Evolutionary conservation across 2,797 vertebrate species (phyloP).

Genomic region (Sebastes hopkinsi): DNA sequence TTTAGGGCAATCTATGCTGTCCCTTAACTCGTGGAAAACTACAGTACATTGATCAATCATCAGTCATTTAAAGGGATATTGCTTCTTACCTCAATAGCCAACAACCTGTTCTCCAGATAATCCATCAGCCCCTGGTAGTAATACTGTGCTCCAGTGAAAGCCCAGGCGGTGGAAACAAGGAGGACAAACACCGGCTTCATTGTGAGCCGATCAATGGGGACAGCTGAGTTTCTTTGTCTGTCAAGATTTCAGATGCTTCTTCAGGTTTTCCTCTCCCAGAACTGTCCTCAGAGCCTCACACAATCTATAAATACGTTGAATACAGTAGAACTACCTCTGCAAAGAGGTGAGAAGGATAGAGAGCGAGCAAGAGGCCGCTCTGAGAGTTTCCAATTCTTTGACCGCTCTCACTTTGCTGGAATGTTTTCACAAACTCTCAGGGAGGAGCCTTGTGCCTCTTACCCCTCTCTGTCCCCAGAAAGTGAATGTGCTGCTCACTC

Average conservation of each 20-base stretch:
- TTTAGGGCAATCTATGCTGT: not conserved
- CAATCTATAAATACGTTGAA: not conserved
- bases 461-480: conserved; percentile 52
- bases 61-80: not conserved
- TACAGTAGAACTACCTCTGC: not conserved
- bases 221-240: conserved; percentile 35
- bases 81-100: conserved; percentile 91
- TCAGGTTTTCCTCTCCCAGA: conserved; percentile 17
- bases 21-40: not conserved
- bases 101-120: conserved; percentile 93
- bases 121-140: conserved; percentile 94
- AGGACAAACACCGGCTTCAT: conserved; percentile 82
- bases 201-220: conserved; percentile 47
- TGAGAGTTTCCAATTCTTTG: conserved; percentile 72
- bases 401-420: conserved; percentile 78
- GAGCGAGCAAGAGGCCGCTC: conserved; percentile 46
- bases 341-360: conserved; percentile 44
- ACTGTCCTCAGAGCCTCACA: conserved; percentile 1
- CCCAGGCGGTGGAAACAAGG: conserved; percentile 80
- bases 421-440: conserved; percentile 85
- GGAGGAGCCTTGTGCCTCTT: conserved; percentile 80
- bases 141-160: conserved; percentile 82
- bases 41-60: not conserved
- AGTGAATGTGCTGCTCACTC: conserved; percentile 31
- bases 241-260: conserved; percentile 23